These are phyloP conservation scores for Holotrichia oblita DNA, from an alignment of 1,140 invertebrate genomes.

Conservation along the genomic window DNA sequence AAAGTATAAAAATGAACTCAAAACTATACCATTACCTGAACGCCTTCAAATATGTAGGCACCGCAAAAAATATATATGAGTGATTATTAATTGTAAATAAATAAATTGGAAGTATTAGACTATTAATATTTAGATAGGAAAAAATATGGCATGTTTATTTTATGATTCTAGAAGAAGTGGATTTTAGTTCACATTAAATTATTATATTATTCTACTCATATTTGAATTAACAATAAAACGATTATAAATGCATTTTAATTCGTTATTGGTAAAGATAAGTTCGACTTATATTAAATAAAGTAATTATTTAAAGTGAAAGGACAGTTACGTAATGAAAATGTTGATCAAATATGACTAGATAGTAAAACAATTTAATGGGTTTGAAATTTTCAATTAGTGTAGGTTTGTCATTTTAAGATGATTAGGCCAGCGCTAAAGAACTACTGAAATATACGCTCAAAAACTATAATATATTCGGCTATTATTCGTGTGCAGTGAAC, in stretches of 20 bases:
- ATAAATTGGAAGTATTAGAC: neutral
- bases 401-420: neutral
- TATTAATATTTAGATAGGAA: neutral
- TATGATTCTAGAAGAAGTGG: neutral
- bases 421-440: neutral
- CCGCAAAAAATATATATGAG: conserved; percentile 43
- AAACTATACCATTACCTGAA: conserved; percentile 45
- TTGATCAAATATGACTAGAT: neutral
- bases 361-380: neutral
- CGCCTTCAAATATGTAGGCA: conserved; percentile 42
- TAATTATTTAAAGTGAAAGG: too few species aligned
- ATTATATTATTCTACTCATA: conserved; percentile 9
- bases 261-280: too few species aligned
- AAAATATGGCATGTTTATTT: neutral
- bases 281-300: too few species aligned
- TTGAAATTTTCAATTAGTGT: neutral
- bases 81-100: conserved; percentile 14
- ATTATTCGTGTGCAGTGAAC: neutral
- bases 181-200: conserved; percentile 8
- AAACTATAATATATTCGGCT: conserved; percentile 15
- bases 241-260: too few species aligned
- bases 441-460: neutral
- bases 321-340: too few species aligned
- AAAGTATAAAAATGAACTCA: conserved; percentile 39
- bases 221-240: neutral